Evolutionary conservation across 2,888 invertebrate species (phyloP).

Genomic region (Andrena camellia): DNA sequence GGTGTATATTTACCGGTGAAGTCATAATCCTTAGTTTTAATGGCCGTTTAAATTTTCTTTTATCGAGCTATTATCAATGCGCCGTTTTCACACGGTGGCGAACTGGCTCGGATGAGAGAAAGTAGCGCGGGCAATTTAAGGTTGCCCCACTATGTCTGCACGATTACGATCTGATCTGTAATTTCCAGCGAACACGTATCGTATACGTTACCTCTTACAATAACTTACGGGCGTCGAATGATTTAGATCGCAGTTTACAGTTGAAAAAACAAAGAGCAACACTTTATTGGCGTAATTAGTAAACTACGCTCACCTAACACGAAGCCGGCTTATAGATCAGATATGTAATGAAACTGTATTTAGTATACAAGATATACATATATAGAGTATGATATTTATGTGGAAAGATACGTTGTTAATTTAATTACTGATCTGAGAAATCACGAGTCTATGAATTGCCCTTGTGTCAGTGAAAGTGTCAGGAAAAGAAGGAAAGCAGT

Average conservation of each 20-base stretch:
- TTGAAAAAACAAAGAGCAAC: neutral
- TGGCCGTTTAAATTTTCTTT: constrained; percentile 28
- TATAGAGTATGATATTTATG: too few species aligned
- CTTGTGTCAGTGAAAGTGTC: too few species aligned
- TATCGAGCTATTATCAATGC: constrained; percentile 24
- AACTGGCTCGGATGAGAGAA: constrained; percentile 15
- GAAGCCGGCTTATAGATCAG: neutral
- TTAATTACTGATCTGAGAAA: too few species aligned
- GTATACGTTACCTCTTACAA: neutral
- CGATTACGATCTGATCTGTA: constrained; percentile 16
- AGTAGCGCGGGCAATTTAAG: constrained; percentile 13
- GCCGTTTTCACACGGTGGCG: constrained; percentile 7
- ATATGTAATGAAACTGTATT: neutral
- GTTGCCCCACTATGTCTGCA: neutral
- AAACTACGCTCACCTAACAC: neutral
- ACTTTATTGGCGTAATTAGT: neutral
- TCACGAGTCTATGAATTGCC: too few species aligned
- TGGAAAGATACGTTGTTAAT: too few species aligned
- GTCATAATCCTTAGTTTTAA: constrained; percentile 26
- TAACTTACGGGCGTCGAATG: neutral
- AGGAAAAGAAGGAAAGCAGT: too few species aligned
- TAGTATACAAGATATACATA: too few species aligned
- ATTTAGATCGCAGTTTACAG: neutral
- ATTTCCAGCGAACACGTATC: neutral
- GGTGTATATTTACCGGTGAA: neutral